These are phyloP conservation scores for Netelia melanura DNA, from an alignment of 2,888 invertebrate genomes.

Conservation along the genomic window DNA sequence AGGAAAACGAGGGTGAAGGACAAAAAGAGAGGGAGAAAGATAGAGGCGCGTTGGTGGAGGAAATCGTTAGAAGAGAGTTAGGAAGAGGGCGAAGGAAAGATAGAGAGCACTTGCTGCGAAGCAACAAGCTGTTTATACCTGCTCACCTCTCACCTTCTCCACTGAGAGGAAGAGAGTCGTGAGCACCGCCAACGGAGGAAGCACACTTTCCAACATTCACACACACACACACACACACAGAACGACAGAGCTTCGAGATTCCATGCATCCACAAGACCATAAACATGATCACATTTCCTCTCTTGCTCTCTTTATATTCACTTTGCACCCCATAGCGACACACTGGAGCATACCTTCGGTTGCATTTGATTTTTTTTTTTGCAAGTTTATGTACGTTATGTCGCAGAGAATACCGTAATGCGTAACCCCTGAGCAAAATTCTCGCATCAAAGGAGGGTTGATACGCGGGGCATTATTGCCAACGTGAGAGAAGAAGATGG, in stretches of 20 bases:
- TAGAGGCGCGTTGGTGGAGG: slow-evolving; percentile 29
- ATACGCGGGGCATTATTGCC: slow-evolving; percentile 28
- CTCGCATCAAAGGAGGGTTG: slow-evolving; percentile 17
- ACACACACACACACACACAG: too few species aligned
- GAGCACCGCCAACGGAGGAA: slow-evolving; percentile 60
- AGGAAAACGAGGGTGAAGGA: not conserved
- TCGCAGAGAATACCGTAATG: slow-evolving; percentile 73
- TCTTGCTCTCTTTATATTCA: slow-evolving; percentile 21
- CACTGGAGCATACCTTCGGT: slow-evolving; percentile 29
- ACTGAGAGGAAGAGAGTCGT: slow-evolving; percentile 67
- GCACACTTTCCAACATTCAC: slow-evolving; percentile 52
- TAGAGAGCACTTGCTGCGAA: slow-evolving; percentile 79
- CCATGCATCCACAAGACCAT: slow-evolving; percentile 45
- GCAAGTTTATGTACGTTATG: slow-evolving; percentile 66
- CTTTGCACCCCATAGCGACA: slow-evolving; percentile 30
- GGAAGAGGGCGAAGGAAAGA: slow-evolving; percentile 61
- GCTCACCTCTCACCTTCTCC: slow-evolving; percentile 71
- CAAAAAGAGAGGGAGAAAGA: slow-evolving; percentile 18
- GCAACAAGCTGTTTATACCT: slow-evolving; percentile 84
- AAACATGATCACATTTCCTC: slow-evolving; percentile 50
- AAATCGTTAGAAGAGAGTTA: slow-evolving; percentile 64
- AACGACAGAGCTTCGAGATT: slow-evolving; percentile 24
- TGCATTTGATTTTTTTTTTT: slow-evolving; percentile 62
- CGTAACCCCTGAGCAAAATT: slow-evolving; percentile 17
- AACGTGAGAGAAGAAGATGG: slow-evolving; percentile 34